Evolutionary conservation across 2,797 vertebrate genomes (phyloP).

Genomic region (Microctenopoma steveboyesi): DNA sequence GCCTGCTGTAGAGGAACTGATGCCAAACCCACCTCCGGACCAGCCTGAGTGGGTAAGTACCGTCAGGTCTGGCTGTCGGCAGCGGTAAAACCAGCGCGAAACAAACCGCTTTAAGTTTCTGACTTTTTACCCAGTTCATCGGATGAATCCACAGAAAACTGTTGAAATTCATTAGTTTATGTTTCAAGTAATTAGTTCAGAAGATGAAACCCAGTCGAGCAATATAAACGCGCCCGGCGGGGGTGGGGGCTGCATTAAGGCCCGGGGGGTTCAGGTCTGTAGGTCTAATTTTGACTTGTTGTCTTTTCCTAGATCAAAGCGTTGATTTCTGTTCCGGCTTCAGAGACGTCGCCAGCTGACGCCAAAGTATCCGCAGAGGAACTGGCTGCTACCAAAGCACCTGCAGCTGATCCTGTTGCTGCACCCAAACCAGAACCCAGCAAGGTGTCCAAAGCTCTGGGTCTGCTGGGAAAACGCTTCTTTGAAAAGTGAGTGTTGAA

Average conservation of each 20-base stretch:
- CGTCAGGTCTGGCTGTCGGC: not conserved
- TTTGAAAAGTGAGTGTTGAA: slow-evolving; percentile 64
- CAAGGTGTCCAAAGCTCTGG: slow-evolving; percentile 23
- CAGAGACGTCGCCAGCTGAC: slow-evolving; percentile 8
- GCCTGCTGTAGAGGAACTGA: slow-evolving; percentile 38
- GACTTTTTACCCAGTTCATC: too few species aligned
- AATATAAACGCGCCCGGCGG: too few species aligned
- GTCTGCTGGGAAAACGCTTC: slow-evolving; percentile 68
- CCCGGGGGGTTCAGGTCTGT: not conserved
- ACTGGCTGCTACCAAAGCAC: accelerated
- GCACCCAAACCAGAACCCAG: slow-evolving; percentile 3
- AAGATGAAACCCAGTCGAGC: too few species aligned
- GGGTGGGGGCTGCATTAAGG: too few species aligned
- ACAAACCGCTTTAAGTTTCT: too few species aligned
- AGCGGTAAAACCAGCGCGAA: not conserved
- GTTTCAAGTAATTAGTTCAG: too few species aligned
- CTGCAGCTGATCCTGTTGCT: accelerated
- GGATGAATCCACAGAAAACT: too few species aligned
- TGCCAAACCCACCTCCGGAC: slow-evolving; percentile 67
- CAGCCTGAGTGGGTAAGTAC: slow-evolving; percentile 76
- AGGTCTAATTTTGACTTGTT: not conserved
- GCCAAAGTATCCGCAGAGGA: not conserved
- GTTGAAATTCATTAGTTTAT: too few species aligned
- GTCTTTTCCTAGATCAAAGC: slow-evolving; percentile 67
- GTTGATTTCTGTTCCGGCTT: slow-evolving; percentile 61